Evolutionary conservation across 2,888 invertebrate genomes (phyloP), one percentile per base, ranked within the genome.

Genomic region (Bhutanitis thaidina): DNA sequence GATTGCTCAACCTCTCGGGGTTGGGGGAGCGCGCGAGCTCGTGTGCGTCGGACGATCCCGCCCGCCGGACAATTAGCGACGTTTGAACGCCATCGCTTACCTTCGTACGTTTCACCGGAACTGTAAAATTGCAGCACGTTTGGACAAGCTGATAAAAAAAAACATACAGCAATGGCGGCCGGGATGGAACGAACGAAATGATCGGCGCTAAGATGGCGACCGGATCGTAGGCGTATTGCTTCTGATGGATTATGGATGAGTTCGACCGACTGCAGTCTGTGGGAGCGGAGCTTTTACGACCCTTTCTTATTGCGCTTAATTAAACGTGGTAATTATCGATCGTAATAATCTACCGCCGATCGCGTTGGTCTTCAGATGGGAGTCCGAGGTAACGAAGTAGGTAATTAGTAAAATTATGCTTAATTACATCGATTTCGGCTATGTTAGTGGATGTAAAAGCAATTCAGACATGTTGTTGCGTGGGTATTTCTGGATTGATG

Each of bases 1-100:
- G 67, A 71, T 74, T 71, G 69, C 71, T 71, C 64, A 66, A 69
- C 61, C 62, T 62, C 52, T 55, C 16, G 27, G 36, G 36, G 35
- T 10, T 36, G 29, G 10, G 15, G 13, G 36, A 12, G 16, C 16
- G 3, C 16, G 12, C 12, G 16, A 16, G 37, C 16, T 15, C 37
- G 16, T 16, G 16, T 37, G n/a, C 16, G 37, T 16, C 12, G 1
- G 5, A 1, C 20, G 20, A 38, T 20, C 7, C 20, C 37, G 16
- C 20, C 20, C 34, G 12, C 32, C 32, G 20, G 16, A 25, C 25
- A 20, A 25, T 34, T 34, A 34, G 34, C 34, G 34, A 12, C 13
- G 34, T 12, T 34, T 5, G 12, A 34, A 12, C 12, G 12, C 34
- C 34, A 34, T 34, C n/a, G 13, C 34, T 12, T 13, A 1, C 12